Evolutionary conservation across 2,888 invertebrate genomes (phyloP).

Genomic region (Andrena bicolor): DNA sequence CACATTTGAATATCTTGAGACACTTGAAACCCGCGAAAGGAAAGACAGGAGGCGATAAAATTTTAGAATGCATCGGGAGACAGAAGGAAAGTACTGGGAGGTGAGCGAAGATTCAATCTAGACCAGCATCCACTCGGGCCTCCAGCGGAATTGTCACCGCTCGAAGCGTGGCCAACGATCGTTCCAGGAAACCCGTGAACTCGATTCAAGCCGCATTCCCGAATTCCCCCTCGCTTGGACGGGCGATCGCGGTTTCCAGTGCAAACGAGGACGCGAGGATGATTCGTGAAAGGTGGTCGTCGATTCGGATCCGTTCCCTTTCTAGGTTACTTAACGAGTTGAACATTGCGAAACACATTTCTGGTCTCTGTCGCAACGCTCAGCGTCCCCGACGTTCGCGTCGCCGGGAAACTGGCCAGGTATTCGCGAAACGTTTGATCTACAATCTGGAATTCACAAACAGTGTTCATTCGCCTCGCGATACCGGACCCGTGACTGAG

Average conservation of each 20-base stretch:
- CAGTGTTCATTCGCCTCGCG: not conserved
- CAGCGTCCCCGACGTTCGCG: too few relatives aligned
- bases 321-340: conserved; percentile 66
- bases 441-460: not conserved
- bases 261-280: conserved; percentile 44
- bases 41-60: too few relatives aligned
- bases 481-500: too few relatives aligned
- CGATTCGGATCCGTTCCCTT: conserved; percentile 59
- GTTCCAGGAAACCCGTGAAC: conserved; percentile 33
- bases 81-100: not conserved
- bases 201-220: conserved; percentile 42
- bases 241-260: conserved; percentile 50
- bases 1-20: not conserved
- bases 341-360: conserved; percentile 57
- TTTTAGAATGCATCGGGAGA: not conserved
- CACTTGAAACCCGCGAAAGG: not conserved
- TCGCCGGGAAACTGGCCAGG: too few relatives aligned
- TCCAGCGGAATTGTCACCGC: not conserved
- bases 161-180: not conserved
- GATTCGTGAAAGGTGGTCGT: conserved; percentile 67
- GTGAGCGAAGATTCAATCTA: not conserved
- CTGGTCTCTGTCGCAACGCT: not conserved
- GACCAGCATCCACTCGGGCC: not conserved
- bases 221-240: conserved; percentile 28
- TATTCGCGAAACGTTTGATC: too few relatives aligned